Evolutionary conservation across 2,797 vertebrate species (phyloP).

Genomic region (Anguilla pacifica): DNA sequence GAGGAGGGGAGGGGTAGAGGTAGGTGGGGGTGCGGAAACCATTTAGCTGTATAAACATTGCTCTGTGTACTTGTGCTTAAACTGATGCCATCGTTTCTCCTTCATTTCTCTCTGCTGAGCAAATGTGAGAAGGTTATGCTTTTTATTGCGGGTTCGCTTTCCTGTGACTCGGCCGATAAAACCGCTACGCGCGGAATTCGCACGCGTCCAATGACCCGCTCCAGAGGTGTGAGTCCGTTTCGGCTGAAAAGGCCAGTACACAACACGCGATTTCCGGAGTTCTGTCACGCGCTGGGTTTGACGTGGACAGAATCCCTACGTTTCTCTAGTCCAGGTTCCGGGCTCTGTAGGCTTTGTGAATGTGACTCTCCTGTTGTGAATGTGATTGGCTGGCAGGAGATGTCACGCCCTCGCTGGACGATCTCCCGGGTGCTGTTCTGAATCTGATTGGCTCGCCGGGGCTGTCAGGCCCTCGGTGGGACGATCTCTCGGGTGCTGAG

Average conservation of each 20-base stretch:
- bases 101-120: conserved; percentile 2
- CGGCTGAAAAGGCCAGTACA: neutral
- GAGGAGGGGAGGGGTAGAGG: neutral
- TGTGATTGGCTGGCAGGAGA: conserved; percentile 22
- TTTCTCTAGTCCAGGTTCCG: neutral
- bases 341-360: neutral
- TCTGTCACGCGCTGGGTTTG: neutral
- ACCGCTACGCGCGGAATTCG: neutral
- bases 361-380: conserved; percentile 21
- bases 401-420: neutral
- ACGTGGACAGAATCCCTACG: neutral
- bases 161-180: neutral
- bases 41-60: conserved; percentile 14
- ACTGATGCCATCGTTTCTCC: conserved; percentile 7
- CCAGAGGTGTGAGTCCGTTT: neutral
- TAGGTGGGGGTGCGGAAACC: neutral
- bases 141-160: neutral
- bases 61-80: neutral
- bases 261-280: neutral
- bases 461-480: too few relatives aligned
- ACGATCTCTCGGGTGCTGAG: conserved; percentile 3
- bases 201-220: neutral
- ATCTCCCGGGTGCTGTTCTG: conserved; percentile 1
- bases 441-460: too few relatives aligned
- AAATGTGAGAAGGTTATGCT: conserved; percentile 11